These are phyloP conservation scores for Schizaphis graminum DNA, from an alignment of 2,888 invertebrate species.

Conservation along the genomic window DNA sequence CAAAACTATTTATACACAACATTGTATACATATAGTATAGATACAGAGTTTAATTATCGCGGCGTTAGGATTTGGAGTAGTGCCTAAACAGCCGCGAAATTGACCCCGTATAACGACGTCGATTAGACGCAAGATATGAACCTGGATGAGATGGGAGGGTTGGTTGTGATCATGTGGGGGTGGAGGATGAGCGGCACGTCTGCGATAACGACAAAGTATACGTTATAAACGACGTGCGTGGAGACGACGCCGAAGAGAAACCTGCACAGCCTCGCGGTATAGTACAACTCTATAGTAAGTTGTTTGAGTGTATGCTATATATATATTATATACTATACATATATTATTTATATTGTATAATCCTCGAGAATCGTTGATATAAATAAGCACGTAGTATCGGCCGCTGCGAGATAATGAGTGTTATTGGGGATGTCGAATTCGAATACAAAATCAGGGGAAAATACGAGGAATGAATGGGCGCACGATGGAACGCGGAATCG, in stretches of 20 bases:
- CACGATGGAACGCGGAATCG: neutral
- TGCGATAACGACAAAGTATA: constrained; percentile 53
- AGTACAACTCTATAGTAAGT: neutral
- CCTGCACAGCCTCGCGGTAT: neutral
- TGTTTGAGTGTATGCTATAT: neutral
- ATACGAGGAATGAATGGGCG: neutral
- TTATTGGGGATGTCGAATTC: constrained; percentile 31
- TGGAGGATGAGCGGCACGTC: constrained; percentile 20
- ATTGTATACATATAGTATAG: neutral
- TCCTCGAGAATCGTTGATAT: constrained; percentile 5
- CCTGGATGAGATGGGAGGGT: neutral
- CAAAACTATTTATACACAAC: constrained; percentile 20
- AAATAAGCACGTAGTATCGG: constrained; percentile 43
- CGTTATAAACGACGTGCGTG: neutral
- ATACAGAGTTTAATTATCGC: constrained; percentile 60
- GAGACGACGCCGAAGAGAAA: neutral
- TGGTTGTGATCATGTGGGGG: constrained; percentile 27
- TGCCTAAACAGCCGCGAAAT: constrained; percentile 64
- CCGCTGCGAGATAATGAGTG: neutral
- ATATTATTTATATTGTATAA: neutral
- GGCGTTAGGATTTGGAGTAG: constrained; percentile 53
- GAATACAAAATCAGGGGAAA: neutral
- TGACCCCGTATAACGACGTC: constrained; percentile 59
- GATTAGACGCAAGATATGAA: constrained; percentile 11
- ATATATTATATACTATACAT: neutral